phyloP scores from a whole-genome alignment of 2,113 vertebrate species.

The Nanorana parkeri region DNA sequence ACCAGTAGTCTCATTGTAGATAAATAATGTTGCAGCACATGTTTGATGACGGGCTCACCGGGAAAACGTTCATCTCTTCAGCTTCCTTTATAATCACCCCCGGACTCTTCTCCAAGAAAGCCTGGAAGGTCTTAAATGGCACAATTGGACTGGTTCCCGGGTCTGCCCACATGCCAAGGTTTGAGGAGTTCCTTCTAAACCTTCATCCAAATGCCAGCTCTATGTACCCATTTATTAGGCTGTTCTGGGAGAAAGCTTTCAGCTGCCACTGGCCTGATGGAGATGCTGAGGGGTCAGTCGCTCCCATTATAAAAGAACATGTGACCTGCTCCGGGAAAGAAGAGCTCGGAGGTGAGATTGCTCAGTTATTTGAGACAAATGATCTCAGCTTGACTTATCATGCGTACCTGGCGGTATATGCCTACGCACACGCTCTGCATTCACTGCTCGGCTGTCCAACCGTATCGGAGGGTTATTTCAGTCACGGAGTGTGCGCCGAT shows the following conservation, averaged over 20 bases:
- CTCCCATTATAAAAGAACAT: too few species aligned
- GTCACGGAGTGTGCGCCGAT: neutral
- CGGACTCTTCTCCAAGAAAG: constrained; percentile 29
- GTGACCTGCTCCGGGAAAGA: constrained; percentile 6
- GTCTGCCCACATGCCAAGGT: constrained; percentile 33
- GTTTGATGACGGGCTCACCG: constrained; percentile 4
- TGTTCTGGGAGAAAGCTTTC: constrained; percentile 29
- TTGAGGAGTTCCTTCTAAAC: constrained; percentile 2
- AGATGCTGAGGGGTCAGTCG: neutral
- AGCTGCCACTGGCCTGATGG: neutral
- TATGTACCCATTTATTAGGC: constrained; percentile 18
- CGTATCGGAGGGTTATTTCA: neutral
- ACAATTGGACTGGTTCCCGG: constrained; percentile 22
- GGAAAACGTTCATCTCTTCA: constrained; percentile 23
- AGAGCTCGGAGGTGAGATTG: neutral
- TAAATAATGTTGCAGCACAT: too few species aligned
- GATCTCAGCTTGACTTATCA: constrained; percentile 43
- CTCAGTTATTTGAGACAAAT: constrained; percentile 31
- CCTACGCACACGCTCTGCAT: constrained; percentile 35
- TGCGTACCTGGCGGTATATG: constrained; percentile 32
- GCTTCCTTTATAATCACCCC: constrained; percentile 35
- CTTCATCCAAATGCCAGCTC: neutral
- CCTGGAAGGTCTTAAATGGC: constrained; percentile 43
- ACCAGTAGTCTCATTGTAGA: too few species aligned
- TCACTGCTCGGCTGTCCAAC: neutral